Base-by-base conservation (phyloP, 2,113 vertebrate genomes). In the Anhinga rufa region DNA sequence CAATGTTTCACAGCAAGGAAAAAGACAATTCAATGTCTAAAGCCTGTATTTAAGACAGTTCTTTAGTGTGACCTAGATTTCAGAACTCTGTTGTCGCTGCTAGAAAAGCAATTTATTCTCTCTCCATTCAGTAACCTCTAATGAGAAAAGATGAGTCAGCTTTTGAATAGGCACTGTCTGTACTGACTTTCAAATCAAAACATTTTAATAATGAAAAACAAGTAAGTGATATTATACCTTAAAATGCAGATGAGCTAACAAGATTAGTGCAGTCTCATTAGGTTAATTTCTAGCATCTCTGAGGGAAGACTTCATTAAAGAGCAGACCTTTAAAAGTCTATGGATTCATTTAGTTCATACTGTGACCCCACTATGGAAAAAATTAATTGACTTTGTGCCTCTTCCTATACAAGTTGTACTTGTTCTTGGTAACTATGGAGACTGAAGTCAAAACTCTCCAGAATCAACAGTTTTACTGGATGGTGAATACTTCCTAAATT, bases 61-160 rank as follows among this genome's bases (percentile, higher is more conserved):
- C 84, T 86, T 90, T 93, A 92, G 54, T 52, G 66, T 98, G 98
- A 98, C 98, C 98, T 98, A 98, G 97, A 97, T 98, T 98, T 97
- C 92, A 96, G 92, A 97, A 88, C 82, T 96, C 97, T 91, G 75
- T 96, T 98, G 88, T 96, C 97, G 97, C 97, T 97, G 96, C 92
- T 96, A 89, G 87, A 95, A 97, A 97, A 97, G 91, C 85, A 95
- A 89, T 96, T 83, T 88, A 94, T 93, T 93, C 94, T 32, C 80
- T 94, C 87, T 95, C 96, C 96, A 78, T 95, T 93, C 90, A 95
- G 70, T 93, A 94, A 88, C 96, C 90, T 93, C 90, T 95, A 95
- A 96, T 96, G 95, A 97, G 86, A 92, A 98, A 87, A 93, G 87
- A 94, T 98, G 97, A 97, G 92, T 98, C 97, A 97, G 97, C 94